Evolutionary conservation across 2,888 invertebrate species (phyloP).

Genomic region (Plebejus anna): DNA sequence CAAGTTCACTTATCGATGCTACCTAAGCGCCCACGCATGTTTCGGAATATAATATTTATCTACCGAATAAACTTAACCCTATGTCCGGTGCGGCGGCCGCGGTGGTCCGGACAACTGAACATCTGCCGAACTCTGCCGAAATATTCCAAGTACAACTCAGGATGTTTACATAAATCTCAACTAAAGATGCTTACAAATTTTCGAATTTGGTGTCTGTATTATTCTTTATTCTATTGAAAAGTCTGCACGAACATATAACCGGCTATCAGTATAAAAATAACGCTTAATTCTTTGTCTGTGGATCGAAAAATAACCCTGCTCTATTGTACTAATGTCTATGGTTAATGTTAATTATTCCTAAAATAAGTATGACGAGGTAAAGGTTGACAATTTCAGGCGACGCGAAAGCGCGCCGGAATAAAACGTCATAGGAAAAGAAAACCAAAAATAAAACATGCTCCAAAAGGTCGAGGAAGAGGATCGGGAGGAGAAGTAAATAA

Average conservation of each 20-base stretch:
- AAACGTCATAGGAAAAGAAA: conserved; percentile 50
- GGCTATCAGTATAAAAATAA: conserved; percentile 79
- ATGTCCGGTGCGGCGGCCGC: conserved; percentile 52
- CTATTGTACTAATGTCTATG: conserved; percentile 79
- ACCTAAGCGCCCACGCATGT: conserved; percentile 56
- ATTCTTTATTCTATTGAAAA: conserved; percentile 64
- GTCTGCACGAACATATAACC: conserved; percentile 74
- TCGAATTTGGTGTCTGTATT: conserved; percentile 63
- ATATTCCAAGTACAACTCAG: conserved; percentile 61
- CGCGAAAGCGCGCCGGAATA: conserved; percentile 51
- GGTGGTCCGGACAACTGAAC: conserved; percentile 64
- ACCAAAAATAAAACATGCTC: conserved; percentile 52
- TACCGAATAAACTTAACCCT: conserved; percentile 77
- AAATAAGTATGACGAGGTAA: conserved; percentile 76
- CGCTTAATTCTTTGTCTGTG: conserved; percentile 74
- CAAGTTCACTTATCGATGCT: conserved; percentile 45
- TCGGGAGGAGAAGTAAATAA: conserved; percentile 60
- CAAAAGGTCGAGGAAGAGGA: conserved; percentile 61
- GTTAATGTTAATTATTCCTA: conserved; percentile 77
- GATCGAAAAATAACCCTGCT: conserved; percentile 80
- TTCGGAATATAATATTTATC: conserved; percentile 68
- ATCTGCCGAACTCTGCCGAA: conserved; percentile 70
- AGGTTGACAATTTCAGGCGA: conserved; percentile 72
- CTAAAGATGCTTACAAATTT: conserved; percentile 67
- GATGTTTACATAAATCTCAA: conserved; percentile 68